Conservation (phyloP, 2,113 vertebrate genomes). For the Bambusicola thoracicus region DNA sequence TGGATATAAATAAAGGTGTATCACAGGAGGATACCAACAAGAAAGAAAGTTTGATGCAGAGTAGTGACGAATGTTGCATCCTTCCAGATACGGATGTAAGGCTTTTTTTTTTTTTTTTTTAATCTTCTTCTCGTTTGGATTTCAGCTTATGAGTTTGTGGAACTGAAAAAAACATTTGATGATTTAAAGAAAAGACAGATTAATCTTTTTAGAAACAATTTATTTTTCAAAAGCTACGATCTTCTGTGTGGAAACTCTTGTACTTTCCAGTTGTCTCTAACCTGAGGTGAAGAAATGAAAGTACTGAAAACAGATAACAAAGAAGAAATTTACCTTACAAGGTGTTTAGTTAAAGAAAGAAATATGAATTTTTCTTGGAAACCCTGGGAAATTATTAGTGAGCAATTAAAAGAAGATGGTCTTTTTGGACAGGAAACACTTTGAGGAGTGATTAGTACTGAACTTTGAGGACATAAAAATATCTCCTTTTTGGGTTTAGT, state of each 20-base stretch:
- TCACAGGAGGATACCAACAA: constrained; percentile 12
- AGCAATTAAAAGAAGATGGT: not conserved
- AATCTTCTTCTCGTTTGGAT: not conserved
- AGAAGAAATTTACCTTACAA: not conserved
- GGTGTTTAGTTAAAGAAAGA: not conserved
- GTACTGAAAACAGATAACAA: not conserved
- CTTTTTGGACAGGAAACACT: not conserved
- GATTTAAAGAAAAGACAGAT: not conserved
- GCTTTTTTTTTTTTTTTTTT: no score
- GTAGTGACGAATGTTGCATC: not conserved
- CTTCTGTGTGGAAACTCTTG: not conserved
- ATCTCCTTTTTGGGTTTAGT: not conserved
- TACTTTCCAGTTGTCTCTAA: not conserved
- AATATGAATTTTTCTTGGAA: not conserved
- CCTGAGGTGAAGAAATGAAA: not conserved
- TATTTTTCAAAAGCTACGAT: not conserved
- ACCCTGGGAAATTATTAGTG: not conserved
- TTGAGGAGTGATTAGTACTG: not conserved
- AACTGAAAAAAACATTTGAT: not conserved
- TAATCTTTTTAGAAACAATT: not conserved
- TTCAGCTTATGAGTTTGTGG: not conserved
- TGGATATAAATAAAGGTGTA: constrained; percentile 7
- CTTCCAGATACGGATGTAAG: constrained; percentile 27
- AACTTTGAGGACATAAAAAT: not conserved
- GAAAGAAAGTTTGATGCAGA: not conserved